A percentile compares a stretch with the other conserved stretches of the same genome.
Conservation (phyloP, 2,113 vertebrate species). For the Leuciscus idus region DNA sequence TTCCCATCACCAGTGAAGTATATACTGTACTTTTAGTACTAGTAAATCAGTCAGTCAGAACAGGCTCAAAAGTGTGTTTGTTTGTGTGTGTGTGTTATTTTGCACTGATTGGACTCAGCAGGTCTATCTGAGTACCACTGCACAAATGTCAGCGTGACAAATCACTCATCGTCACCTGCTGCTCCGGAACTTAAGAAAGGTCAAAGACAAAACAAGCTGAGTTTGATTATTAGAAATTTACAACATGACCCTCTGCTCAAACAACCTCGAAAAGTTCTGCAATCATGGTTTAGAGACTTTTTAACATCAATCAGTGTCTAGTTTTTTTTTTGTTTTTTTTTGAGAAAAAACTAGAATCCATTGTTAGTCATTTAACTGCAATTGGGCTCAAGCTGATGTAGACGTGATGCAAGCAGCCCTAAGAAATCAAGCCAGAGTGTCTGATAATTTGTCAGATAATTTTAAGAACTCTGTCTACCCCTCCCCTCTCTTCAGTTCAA, state of each 20-base stretch:
- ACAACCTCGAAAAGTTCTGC: conserved; percentile 1
- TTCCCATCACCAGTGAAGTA: background rate
- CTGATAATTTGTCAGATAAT: background rate
- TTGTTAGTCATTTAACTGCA: background rate
- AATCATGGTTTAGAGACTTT: background rate
- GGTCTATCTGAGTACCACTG: conserved; percentile 33
- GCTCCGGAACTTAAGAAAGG: conserved; percentile 51
- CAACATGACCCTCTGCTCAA: background rate
- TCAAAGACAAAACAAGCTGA: conserved; percentile 40
- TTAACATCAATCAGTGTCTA: background rate
- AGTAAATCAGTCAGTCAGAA: background rate
- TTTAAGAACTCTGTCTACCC: background rate
- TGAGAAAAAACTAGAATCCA: background rate
- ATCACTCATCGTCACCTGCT: conserved; percentile 16
- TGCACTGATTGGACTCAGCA: conserved; percentile 39
- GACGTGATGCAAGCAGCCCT: background rate
- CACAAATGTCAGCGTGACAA: conserved; percentile 18
- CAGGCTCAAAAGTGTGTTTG: background rate
- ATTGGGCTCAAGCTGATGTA: background rate
- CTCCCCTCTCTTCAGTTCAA: background rate
- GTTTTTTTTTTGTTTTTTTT: too few relatives aligned
- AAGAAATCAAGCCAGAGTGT: background rate
- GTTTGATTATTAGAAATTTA: background rate
- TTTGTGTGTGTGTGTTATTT: background rate
- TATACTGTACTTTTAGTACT: background rate